Evolutionary conservation across 2,797 vertebrate species (phyloP).

Genomic region (Cryptoblepharus egeriae): DNA sequence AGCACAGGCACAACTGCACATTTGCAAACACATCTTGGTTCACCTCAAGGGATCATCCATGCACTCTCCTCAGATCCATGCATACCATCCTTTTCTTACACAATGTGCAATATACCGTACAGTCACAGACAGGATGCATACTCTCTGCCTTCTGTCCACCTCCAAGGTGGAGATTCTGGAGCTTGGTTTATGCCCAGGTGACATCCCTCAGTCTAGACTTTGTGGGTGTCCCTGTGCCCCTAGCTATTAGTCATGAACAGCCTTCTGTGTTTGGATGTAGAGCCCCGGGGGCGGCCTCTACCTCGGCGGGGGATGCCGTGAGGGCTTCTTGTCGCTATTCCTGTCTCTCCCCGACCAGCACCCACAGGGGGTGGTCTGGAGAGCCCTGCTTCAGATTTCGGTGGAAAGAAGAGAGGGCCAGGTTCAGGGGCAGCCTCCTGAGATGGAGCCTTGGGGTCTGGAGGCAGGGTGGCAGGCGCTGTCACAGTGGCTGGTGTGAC

Average conservation of each 20-base stretch:
- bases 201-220: not conserved
- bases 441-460: accelerated
- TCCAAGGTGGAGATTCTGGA: not conserved
- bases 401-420: slow-evolving; percentile 42
- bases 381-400: slow-evolving; percentile 44
- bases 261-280: slow-evolving; percentile 59
- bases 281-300: slow-evolving; percentile 51
- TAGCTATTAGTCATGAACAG: slow-evolving; percentile 48
- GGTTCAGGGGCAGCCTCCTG: not conserved
- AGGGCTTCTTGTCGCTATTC: slow-evolving; percentile 36
- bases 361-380: not conserved
- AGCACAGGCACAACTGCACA: not conserved
- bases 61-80: accelerated
- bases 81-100: too few species aligned
- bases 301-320: slow-evolving; percentile 40
- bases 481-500: accelerated
- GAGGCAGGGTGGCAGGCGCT: not conserved
- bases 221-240: not conserved
- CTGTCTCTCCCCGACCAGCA: slow-evolving; percentile 18
- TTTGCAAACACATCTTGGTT: not conserved
- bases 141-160: too few species aligned
- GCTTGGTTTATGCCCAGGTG: not conserved
- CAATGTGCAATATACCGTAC: not conserved
- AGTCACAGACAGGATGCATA: not conserved
- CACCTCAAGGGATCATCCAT: accelerated